A percentile compares a stretch with the other conserved stretches of the same genome.
phyloP scores from a whole-genome alignment of 2,113 vertebrate species.

The Nothobranchius kuhntae region DNA sequence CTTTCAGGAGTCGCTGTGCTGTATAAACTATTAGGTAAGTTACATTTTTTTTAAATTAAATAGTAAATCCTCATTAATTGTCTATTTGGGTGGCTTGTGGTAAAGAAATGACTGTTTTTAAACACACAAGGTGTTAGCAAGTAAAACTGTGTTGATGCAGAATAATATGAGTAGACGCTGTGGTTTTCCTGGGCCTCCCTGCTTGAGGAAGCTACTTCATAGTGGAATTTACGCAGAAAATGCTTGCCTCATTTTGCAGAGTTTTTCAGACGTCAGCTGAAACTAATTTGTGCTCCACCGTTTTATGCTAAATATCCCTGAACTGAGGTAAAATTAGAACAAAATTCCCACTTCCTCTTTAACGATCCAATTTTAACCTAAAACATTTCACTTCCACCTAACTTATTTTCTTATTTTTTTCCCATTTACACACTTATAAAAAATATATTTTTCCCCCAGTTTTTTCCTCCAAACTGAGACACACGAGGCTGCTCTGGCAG shows the following conservation, averaged over 20 bases:
- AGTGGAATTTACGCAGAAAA: slow-evolving; percentile 55
- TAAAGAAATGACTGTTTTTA: slow-evolving; percentile 54
- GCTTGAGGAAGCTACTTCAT: slow-evolving; percentile 49
- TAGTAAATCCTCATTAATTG: slow-evolving; percentile 21
- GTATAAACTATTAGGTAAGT: slow-evolving; percentile 20
- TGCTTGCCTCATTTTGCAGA: slow-evolving; percentile 26
- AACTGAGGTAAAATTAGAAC: slow-evolving; percentile 18
- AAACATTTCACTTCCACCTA: slow-evolving; percentile 40
- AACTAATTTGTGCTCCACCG: slow-evolving; percentile 17
- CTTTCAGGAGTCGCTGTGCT: slow-evolving; percentile 19
- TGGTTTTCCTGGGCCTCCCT: slow-evolving; percentile 64
- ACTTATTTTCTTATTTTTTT: slow-evolving; percentile 8
- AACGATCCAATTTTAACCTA: slow-evolving; percentile 38
- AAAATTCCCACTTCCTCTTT: slow-evolving; percentile 49
- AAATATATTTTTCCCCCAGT: background rate
- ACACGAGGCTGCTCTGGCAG: slow-evolving; percentile 82
- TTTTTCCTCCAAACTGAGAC: slow-evolving; percentile 77
- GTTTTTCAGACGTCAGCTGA: slow-evolving; percentile 44
- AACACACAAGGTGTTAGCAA: slow-evolving; percentile 66
- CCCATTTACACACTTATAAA: background rate
- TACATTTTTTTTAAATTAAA: slow-evolving; percentile 54
- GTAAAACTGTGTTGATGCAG: slow-evolving; percentile 52
- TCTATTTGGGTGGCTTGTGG: slow-evolving; percentile 68
- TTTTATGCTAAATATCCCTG: slow-evolving; percentile 29
- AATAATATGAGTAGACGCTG: slow-evolving; percentile 49